phyloP scores from a whole-genome alignment of 2,888 invertebrate genomes.

The Parnassius smintheus region DNA sequence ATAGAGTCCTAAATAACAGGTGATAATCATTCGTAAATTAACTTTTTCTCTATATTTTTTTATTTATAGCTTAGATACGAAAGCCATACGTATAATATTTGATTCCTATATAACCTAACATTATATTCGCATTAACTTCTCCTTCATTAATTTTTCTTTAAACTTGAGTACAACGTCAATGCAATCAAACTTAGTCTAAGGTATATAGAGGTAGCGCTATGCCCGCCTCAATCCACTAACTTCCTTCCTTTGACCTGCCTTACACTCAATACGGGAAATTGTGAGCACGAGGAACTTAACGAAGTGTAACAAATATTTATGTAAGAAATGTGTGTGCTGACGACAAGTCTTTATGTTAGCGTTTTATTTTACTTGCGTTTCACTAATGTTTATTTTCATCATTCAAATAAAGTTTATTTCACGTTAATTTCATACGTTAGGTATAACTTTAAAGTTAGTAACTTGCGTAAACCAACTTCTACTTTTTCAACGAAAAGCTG shows the following conservation, averaged over 20 bases:
- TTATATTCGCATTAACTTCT: slow-evolving; percentile 18
- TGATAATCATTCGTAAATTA: too few relatives aligned
- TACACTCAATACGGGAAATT: slow-evolving; percentile 24
- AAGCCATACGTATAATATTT: neutral
- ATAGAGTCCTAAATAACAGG: too few relatives aligned
- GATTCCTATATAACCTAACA: neutral
- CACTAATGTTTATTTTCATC: neutral
- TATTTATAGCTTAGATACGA: neutral
- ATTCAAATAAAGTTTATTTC: too few relatives aligned
- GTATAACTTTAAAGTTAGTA: too few relatives aligned
- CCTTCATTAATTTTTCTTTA: slow-evolving; percentile 2
- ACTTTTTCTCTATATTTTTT: neutral
- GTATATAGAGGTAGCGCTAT: slow-evolving; percentile 18
- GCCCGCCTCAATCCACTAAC: slow-evolving; percentile 17
- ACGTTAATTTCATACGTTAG: too few relatives aligned
- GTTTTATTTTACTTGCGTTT: neutral
- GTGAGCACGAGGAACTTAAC: slow-evolving; percentile 24
- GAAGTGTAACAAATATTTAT: slow-evolving; percentile 23
- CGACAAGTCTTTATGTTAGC: neutral
- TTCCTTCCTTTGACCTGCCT: slow-evolving; percentile 26
- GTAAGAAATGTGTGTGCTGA: slow-evolving; percentile 12
- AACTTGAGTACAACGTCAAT: slow-evolving; percentile 11
- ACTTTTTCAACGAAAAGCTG: too few relatives aligned
- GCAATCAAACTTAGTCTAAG: slow-evolving; percentile 11
- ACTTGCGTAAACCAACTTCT: too few relatives aligned